phyloP scores from a whole-genome alignment of 2,113 vertebrate genomes.

The Aegypius monachus region DNA sequence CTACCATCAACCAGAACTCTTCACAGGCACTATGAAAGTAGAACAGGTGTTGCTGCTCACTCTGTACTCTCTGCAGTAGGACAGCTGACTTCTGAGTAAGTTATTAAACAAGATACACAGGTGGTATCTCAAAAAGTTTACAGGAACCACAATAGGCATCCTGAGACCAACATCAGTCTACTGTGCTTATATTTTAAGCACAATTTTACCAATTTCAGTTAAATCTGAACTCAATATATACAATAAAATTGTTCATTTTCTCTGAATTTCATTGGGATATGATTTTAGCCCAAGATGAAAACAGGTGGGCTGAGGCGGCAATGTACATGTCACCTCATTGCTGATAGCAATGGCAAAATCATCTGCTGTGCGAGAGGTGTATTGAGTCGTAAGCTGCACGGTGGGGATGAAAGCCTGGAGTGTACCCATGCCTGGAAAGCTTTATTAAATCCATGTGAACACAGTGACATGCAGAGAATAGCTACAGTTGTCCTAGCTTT shows the following conservation, averaged over 20 bases:
- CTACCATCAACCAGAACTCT: not conserved
- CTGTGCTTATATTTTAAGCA: not conserved
- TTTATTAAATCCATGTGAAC: not conserved
- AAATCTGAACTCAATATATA: not conserved
- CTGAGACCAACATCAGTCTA: not conserved
- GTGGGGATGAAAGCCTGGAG: not conserved
- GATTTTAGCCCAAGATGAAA: not conserved
- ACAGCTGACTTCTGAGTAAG: not conserved
- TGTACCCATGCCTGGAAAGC: not conserved
- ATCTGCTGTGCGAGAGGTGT: not conserved
- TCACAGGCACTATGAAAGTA: not conserved
- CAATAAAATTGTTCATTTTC: not conserved
- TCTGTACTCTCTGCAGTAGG: not conserved
- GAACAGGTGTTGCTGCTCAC: not conserved
- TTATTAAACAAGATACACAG: not conserved
- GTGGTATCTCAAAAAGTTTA: not conserved
- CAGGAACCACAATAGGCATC: not conserved
- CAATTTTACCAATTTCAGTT: not conserved
- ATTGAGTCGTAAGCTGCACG: not conserved
- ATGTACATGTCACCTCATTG: rapidly evolving
- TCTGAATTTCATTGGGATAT: not conserved
- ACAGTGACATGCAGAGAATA: not conserved
- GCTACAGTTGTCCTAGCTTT: not conserved
- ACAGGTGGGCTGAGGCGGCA: not conserved
- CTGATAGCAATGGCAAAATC: not conserved